Base-by-base conservation (phyloP, 2,888 invertebrate genomes). In the Dasypogon diadema region DNA sequence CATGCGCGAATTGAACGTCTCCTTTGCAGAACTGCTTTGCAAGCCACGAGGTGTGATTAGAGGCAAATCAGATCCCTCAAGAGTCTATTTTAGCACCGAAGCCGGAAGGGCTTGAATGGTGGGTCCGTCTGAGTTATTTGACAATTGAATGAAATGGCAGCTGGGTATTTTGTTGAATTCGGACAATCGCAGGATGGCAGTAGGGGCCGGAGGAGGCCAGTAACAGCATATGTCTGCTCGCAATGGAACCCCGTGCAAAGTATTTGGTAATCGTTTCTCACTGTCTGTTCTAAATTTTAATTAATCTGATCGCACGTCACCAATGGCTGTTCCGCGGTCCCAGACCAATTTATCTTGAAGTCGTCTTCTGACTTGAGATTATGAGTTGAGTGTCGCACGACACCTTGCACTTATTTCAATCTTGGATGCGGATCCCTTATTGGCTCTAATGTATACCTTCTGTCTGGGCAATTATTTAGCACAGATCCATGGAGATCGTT, bases 281-380 rank as follows among this genome's bases (percentile, higher is more conserved):
- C 77, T 77, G 76, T 77, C 76, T 68, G 77, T 63, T 76, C 74
- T 77, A 76, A 77, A 77, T 77, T 77, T 77, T 77, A 77, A 77
- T 77, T 77, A 77, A 77, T 77, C 77, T 77, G 77, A 77, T 77
- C 74, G 72, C 76, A 76, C 65, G 77, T 77, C 77, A 77, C 46
- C 74, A 24, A 58, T 74, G 42, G 60, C 48, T 74, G 60, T 77
- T 77, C 65, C 73, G 75, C 48, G 73, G 68, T 77, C 68, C 65
- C 65, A 56, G 65, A 75, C 77, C 63, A 72, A 77, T 77, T 75
- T 77, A 77, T 77, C 75, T 73, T 21, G 10, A 6, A 18, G 56
- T 56, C 46, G 56, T 58, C 58, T 56, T 22, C 58, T 22, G 37
- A 14, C 56, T 73, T 56, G 46, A 26, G 73, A 73, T 73, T 73